phyloP scores from a whole-genome alignment of 2,113 vertebrate genomes.

The Ageneiosus marmoratus region DNA sequence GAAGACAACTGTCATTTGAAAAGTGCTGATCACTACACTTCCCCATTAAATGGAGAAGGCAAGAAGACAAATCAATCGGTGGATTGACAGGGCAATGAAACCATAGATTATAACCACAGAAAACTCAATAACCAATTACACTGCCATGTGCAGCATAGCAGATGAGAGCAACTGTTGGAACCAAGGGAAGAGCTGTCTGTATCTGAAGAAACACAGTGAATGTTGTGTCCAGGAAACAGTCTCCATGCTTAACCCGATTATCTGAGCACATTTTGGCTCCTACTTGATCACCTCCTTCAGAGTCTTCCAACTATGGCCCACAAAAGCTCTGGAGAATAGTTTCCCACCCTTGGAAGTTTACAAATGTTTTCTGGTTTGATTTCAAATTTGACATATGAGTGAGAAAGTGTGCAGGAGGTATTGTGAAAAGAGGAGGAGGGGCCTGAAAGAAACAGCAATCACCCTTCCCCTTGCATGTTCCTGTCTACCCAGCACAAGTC shows the following conservation, averaged over 20 bases:
- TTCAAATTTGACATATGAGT: conserved; percentile 17
- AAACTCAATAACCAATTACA: conserved; percentile 58
- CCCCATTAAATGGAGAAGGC: conserved; percentile 15
- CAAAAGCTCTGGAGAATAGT: conserved; percentile 21
- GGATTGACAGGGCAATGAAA: conserved; percentile 53
- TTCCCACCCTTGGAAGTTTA: conserved; percentile 46
- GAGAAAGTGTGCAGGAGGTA: neutral
- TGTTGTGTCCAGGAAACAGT: conserved; percentile 22
- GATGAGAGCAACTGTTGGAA: conserved; percentile 50
- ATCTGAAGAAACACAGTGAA: conserved; percentile 11
- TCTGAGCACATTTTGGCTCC: conserved; percentile 7
- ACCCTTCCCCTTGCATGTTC: conserved; percentile 53
- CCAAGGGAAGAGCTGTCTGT: conserved; percentile 41
- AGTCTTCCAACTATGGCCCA: conserved; percentile 16
- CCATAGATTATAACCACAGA: conserved; percentile 48
- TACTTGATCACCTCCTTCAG: conserved; percentile 31
- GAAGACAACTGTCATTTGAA: conserved; percentile 17
- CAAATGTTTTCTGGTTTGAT: conserved; percentile 59
- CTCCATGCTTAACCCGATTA: neutral
- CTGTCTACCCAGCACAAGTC: conserved; percentile 28
- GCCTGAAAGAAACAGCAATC: conserved; percentile 22
- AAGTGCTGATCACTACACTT: conserved; percentile 52
- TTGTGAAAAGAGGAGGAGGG: conserved; percentile 12
- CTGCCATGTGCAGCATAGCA: conserved; percentile 36
- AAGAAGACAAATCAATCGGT: conserved; percentile 51